Base-by-base conservation (phyloP, 2,113 vertebrate species). In the Dasyprocta punctata region DNA sequence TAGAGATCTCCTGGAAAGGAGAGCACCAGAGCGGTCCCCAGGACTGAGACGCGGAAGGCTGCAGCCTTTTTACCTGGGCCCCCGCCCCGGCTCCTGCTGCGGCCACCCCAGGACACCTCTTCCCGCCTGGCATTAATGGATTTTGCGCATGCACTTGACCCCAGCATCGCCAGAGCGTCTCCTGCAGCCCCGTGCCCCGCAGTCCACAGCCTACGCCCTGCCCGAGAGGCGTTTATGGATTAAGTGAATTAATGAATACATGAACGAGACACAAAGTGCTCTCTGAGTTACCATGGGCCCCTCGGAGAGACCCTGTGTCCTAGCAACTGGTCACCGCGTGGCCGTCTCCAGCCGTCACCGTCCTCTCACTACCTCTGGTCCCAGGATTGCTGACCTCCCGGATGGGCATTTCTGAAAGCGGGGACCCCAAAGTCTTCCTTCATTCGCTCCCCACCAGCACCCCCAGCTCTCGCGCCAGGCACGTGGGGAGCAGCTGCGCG, bases 161-260 rank as follows among this genome's bases (percentile, higher is more conserved):
- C 44, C 69, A 0, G 65, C 30, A 2, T 33, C 90, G 16, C 89
- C 85, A 94, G 61, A 20, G 52, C 24, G 0, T 36, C 92, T 61
- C 65, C 22, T 73, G 49, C 30, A 26, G 61, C 63, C 82, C 47
- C 9, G 54, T 17, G 47, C 49, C 91, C 65, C 1, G 0, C 63
- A 36, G 56, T 52, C 65, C 1, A 0, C 63, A 36, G 56, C 56
- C 16, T 0, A 60, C 36, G 88, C 47, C 94, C 89, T 41, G 52
- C 97, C 87, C n/a, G 36, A 30, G 19, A 77, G 33, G 87, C 86
- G 87, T 75, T 63, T 86, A 89, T 91, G 97, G 98, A 94, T 96
- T 96, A 94, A 96, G 94, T 96, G 95, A 98, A 93, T 97, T 96
- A 82, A 96, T 97, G 98, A 96, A 96, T 97, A 96, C 95, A 47